Conservation (phyloP, 2,797 vertebrate species). For the Typhlichthys eigenmanni region DNA sequence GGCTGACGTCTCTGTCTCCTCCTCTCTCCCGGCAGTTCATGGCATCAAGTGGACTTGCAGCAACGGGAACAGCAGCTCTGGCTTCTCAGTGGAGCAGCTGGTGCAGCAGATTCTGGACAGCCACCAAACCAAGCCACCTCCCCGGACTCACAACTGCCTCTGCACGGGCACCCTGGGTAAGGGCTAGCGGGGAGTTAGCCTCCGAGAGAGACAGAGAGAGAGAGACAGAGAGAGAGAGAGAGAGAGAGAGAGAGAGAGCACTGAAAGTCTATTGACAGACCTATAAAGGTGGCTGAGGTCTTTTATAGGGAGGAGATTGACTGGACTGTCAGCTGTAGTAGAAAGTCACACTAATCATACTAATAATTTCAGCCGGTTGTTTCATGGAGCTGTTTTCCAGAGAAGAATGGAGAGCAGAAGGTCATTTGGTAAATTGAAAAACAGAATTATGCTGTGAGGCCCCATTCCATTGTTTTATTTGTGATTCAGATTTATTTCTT, state of each 20-base stretch:
- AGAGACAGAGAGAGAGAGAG: slow-evolving; percentile 19
- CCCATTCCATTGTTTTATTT: slow-evolving; percentile 19
- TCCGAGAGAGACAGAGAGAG: slow-evolving; percentile 16
- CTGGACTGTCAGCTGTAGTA: slow-evolving; percentile 30
- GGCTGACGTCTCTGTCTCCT: slow-evolving; percentile 80
- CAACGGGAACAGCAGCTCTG: slow-evolving; percentile 99
- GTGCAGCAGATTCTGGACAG: slow-evolving; percentile 99
- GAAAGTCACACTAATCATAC: slow-evolving; percentile 35
- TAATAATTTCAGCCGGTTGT: slow-evolving; percentile 29
- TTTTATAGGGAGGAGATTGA: slow-evolving; percentile 39
- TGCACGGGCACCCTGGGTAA: slow-evolving; percentile 99
- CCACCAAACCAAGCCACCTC: slow-evolving; percentile 99
- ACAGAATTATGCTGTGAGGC: slow-evolving; percentile 18
- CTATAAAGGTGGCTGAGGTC: slow-evolving; percentile 29
- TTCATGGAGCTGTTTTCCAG: slow-evolving; percentile 28
- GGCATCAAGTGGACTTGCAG: slow-evolving; percentile 99
- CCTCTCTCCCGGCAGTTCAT: slow-evolving; percentile 90
- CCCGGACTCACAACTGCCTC: slow-evolving; percentile 99
- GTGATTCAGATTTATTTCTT: background rate
- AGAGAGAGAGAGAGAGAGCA: slow-evolving; percentile 26
- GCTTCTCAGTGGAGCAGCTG: slow-evolving; percentile 99
- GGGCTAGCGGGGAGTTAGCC: slow-evolving; percentile 63
- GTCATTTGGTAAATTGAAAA: slow-evolving; percentile 24
- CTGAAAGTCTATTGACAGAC: slow-evolving; percentile 30
- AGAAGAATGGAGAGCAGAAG: slow-evolving; percentile 19